Evolutionary conservation across 2,113 vertebrate genomes (phyloP).

Genomic region (Heterotilapia buettikoferi): DNA sequence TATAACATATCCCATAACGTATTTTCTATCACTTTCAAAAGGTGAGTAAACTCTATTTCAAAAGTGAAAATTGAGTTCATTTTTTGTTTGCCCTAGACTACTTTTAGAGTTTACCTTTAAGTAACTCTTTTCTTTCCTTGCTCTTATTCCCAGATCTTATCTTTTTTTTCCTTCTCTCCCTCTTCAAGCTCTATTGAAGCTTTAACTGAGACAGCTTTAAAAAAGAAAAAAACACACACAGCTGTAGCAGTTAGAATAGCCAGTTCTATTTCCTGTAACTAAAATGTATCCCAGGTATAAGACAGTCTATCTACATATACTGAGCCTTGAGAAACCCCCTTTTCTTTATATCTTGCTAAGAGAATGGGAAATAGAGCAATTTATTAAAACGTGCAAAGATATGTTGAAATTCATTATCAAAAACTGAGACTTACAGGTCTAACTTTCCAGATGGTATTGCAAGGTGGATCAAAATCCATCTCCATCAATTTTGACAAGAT

Average conservation of each 20-base stretch:
- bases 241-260: background rate
- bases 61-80: constrained; percentile 5
- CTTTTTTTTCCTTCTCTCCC: background rate
- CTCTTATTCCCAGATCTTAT: background rate
- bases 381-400: background rate
- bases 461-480: background rate
- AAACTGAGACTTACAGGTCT: background rate
- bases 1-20: background rate
- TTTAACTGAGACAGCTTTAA: background rate
- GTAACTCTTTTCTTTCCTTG: background rate
- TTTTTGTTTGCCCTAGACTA: background rate
- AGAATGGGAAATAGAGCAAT: background rate
- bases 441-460: background rate
- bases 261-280: too few species aligned
- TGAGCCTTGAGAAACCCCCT: background rate
- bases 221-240: background rate
- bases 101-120: background rate
- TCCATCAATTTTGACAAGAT: background rate
- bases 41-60: constrained; percentile 1
- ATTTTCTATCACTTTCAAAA: background rate
- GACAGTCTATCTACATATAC: background rate
- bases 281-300: background rate
- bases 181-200: background rate
- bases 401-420: background rate
- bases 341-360: background rate